Evolutionary conservation across 1,140 invertebrate genomes (phyloP).

Genomic region (Ctenoplectra terminalis): DNA sequence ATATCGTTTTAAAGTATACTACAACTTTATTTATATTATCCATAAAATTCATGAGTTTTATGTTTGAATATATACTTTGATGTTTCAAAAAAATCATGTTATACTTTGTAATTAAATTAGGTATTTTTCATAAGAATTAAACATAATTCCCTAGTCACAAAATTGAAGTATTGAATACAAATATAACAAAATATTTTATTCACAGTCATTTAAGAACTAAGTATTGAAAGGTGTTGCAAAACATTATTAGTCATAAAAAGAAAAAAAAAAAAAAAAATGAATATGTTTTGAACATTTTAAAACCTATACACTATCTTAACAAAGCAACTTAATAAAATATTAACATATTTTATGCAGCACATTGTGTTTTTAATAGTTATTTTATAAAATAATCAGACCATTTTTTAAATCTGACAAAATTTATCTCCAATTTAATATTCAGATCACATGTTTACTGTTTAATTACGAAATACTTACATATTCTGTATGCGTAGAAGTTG

Average conservation of each 20-base stretch:
- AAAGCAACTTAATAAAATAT: not conserved
- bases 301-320: not conserved
- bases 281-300: constrained; percentile 11
- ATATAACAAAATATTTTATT: constrained; percentile 3
- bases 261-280: not conserved
- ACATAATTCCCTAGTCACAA: not conserved
- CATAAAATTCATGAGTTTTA: constrained; percentile 21
- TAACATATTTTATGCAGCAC: not conserved
- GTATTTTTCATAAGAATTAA: constrained; percentile 1
- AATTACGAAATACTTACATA: constrained; percentile 32
- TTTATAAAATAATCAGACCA: not conserved
- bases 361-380: not conserved
- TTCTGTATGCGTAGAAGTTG: not conserved
- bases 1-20: constrained; percentile 7
- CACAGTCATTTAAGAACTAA: not conserved
- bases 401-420: not conserved
- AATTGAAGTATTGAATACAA: constrained; percentile 9
- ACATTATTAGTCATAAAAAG: not conserved
- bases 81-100: constrained; percentile 23
- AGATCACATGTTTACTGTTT: constrained; percentile 14
- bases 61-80: constrained; percentile 7
- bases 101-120: constrained; percentile 22
- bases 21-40: constrained; percentile 40
- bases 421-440: not conserved
- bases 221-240: not conserved